Evolutionary conservation across 2,797 vertebrate genomes (phyloP).

Genomic region (Mus spretus): DNA sequence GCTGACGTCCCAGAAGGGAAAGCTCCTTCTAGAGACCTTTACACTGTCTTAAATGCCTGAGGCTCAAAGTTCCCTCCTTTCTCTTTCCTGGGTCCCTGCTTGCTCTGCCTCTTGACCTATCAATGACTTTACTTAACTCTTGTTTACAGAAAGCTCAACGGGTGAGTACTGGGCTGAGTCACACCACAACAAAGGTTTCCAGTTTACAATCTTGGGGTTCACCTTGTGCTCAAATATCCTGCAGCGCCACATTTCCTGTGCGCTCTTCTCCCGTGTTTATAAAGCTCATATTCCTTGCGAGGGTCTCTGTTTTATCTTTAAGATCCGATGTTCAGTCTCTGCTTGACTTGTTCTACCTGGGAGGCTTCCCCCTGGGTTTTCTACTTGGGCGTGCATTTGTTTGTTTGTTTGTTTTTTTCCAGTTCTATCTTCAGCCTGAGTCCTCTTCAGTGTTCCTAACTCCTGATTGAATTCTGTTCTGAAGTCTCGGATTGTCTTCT

Average conservation of each 20-base stretch:
- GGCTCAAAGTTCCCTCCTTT: neutral
- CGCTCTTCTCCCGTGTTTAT: neutral
- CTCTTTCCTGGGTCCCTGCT: neutral
- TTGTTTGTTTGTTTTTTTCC: neutral
- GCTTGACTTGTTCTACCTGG: accelerated
- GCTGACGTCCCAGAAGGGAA: neutral
- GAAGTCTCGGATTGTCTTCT: neutral
- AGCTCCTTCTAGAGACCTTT: neutral
- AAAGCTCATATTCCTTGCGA: neutral
- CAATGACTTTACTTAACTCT: neutral
- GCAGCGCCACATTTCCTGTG: neutral
- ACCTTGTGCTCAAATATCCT: neutral
- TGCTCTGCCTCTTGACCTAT: neutral
- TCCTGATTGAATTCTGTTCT: neutral
- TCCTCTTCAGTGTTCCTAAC: neutral
- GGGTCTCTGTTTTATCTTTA: neutral
- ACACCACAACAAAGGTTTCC: neutral
- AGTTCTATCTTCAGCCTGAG: neutral
- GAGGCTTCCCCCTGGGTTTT: neutral
- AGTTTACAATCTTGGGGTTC: neutral
- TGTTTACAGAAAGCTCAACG: neutral
- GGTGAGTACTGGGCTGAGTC: neutral
- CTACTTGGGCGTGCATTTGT: no score
- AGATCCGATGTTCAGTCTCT: neutral
- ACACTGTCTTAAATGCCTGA: neutral